Base-by-base conservation (phyloP, 2,888 invertebrate genomes). In the Parasteatoda lunata region DNA sequence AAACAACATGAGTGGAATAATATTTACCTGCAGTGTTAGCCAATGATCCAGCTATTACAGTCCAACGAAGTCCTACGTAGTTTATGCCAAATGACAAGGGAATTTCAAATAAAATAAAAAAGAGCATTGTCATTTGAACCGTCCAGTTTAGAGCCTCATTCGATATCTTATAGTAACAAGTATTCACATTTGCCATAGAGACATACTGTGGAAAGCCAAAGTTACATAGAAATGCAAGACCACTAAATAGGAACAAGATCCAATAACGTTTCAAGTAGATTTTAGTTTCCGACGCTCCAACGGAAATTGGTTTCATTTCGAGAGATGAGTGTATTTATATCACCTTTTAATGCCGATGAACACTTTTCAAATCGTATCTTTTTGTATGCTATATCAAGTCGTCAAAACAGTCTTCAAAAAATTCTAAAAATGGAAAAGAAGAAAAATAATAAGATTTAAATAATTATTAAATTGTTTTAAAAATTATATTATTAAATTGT, bases 31-130 rank as follows among this genome's bases (percentile, higher is more conserved):
- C 66, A 65, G 92, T 91, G 89, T 93, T 93, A 45, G 91, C 91
- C n/a, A 90, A 89, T 3, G 91, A 90, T 13, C 92, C 92, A 51
- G 92, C 89, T 5, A 92, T 86, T 4, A 91, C 90, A 9, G 91
- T 91, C n/a, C 90, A 88, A 45, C 92, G 89, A 8, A 92, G 90
- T 30, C 92, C 99, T 93, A 95, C 95, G 93, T 95, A 96, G 92
- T 99, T 97, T 90, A 99, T 94, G 84, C 99, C 94, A 95, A 96
- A 99, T 91, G 98, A 98, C 47, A 96, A 98, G 0, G 99, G 99
- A 91, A 99, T 97, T 91, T 99, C 97, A 90, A 99, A 95, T 8
- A 98, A 97, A 90, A 99, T 97, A 92, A 99, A 99, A 3, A 96
- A 8, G 13, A 54, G 3, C 54, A 54, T 54, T 11, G 13, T 11